Base-by-base conservation (phyloP, 2,113 vertebrate genomes). In the Pitta sordida region DNA sequence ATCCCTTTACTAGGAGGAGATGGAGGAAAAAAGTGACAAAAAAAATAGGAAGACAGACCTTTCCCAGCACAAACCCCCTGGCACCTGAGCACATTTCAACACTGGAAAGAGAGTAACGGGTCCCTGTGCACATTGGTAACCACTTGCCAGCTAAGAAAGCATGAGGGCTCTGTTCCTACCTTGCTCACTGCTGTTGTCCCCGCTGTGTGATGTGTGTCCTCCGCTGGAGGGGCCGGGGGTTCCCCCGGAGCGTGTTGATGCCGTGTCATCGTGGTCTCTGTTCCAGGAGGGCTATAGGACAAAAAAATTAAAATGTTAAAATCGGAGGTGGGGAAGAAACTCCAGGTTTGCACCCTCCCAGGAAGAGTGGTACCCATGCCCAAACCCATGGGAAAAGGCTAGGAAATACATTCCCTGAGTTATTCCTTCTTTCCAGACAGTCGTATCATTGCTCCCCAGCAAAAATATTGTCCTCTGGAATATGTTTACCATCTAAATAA, bases 171-270 rank as follows among this genome's bases (percentile, higher is more conserved):
- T 63, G 49, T 92, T 94, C 99, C 98, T 98, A 99, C 99, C 99
- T 98, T 99, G 99, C 97, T 99, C 99, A 87, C 99, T 99, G 98
- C 99, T 99, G 98, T 99, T 99, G 97, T 99, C 99, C 22, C 99
- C 99, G 7, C 99, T 99, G 98, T 99, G 99, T 11, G 99, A 99
- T 68, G 99, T 99, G 96, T 99, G 99, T 94, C 99, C 99, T 13
- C 99, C 99, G 12, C 99, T 99, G 97, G 99, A 99, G 32, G 99
- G 99, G 32, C 99, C 99, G 0, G 99, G 99, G 36, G 99, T 99
- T 82, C 99, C 99, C 87, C 99, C 99, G 0, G 99, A 99, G 85
- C 99, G 99, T 6, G 99, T 99, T 12, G 99, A 99, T 3, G 99
- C 99, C 2, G 99, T 99, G 97, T 99, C 99, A 78, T 99, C 99